Conservation (phyloP, 1,140 invertebrate genomes). For the Physella acuta region DNA sequence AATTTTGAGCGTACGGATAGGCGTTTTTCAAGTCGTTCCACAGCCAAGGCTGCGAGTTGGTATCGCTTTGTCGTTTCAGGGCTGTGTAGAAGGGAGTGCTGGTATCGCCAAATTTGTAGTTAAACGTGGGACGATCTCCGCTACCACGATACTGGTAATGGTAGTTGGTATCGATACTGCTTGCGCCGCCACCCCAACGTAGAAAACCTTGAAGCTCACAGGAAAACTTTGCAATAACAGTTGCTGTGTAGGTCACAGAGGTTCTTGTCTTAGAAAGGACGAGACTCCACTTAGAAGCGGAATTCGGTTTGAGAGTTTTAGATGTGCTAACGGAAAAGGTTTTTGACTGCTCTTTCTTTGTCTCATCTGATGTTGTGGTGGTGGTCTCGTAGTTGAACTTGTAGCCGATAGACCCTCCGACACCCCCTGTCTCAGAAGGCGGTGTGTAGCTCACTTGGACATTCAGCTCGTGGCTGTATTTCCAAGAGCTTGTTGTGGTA, state of each 20-base stretch:
- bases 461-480: not conserved
- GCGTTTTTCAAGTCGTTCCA: too few relatives aligned
- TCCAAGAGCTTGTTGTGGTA: not conserved
- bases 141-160: too few relatives aligned
- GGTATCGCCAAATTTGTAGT: too few relatives aligned
- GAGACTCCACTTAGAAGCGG: not conserved
- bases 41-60: too few relatives aligned
- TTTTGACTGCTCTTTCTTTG: not conserved
- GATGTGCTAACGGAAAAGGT: not conserved
- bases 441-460: not conserved
- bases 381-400: not conserved
- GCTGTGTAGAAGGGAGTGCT: too few relatives aligned
- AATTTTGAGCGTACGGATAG: too few relatives aligned
- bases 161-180: too few relatives aligned
- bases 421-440: too few relatives aligned
- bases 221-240: not conserved
- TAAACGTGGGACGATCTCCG: too few relatives aligned
- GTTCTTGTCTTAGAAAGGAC: not conserved
- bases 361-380: not conserved
- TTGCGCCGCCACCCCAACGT: too few relatives aligned
- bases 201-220: conserved; percentile 8
- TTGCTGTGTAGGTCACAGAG: conserved; percentile 5
- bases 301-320: not conserved
- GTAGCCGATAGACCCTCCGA: not conserved
- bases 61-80: too few relatives aligned